Percentiles rank a stretch among this genome's conserved stretches.
Evolutionary conservation across 2,888 invertebrate species (phyloP).

Genomic region (Drosophila paranaensis): DNA sequence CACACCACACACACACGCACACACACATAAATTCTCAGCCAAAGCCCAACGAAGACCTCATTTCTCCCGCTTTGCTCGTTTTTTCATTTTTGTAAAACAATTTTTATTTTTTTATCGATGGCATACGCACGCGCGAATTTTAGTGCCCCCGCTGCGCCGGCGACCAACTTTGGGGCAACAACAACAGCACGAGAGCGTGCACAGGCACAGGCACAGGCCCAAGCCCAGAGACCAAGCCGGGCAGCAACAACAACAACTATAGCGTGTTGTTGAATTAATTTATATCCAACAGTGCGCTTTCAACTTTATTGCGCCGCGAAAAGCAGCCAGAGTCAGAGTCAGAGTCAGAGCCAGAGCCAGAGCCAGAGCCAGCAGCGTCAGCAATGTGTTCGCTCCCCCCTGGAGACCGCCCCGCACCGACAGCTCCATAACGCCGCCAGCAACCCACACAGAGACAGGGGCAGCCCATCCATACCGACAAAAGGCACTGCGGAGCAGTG

Average conservation of each 20-base stretch:
- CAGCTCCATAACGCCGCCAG: conserved; percentile 41
- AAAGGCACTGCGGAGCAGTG: conserved; percentile 45
- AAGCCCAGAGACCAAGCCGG: conserved; percentile 52
- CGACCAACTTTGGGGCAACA: conserved; percentile 65
- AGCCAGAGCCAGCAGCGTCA: conserved; percentile 36
- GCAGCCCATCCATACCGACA: conserved; percentile 62
- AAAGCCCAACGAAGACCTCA: conserved; percentile 67
- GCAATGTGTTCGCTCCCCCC: conserved; percentile 37
- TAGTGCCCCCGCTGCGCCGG: conserved; percentile 76
- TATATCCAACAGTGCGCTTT: conserved; percentile 83
- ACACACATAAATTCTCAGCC: conserved; percentile 31
- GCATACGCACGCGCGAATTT: conserved; percentile 81
- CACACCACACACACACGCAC: background rate
- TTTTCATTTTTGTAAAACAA: conserved; percentile 69
- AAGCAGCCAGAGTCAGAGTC: conserved; percentile 53
- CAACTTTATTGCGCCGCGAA: conserved; percentile 81
- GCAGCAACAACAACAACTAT: conserved; percentile 55
- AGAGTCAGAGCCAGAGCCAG: conserved; percentile 40
- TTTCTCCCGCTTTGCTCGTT: conserved; percentile 69
- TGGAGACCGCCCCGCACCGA: conserved; percentile 19
- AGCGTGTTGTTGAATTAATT: conserved; percentile 84
- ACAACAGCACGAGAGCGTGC: conserved; percentile 56
- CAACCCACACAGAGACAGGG: conserved; percentile 58
- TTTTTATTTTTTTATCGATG: conserved; percentile 78
- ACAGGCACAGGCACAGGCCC: conserved; percentile 40